Evolutionary conservation across 2,113 vertebrate genomes (phyloP).

Genomic region (Rynchops niger): DNA sequence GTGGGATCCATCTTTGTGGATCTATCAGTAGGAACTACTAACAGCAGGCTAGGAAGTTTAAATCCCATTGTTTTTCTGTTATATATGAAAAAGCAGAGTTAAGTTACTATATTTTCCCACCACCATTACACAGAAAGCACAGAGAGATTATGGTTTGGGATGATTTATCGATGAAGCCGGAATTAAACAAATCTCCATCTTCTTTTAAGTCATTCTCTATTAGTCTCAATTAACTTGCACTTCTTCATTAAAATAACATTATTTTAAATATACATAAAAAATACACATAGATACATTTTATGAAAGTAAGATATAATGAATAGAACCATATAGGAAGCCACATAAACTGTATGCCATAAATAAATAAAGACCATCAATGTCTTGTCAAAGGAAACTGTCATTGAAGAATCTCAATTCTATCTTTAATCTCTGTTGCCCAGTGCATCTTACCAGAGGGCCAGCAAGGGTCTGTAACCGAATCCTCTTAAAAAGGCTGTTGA

Average conservation of each 20-base stretch:
- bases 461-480: background rate
- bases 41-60: background rate
- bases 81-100: background rate
- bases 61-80: background rate
- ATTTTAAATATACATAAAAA: background rate
- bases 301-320: background rate
- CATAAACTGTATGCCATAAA: background rate
- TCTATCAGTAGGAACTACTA: background rate
- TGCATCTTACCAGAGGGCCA: background rate
- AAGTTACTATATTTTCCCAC: background rate
- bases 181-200: background rate
- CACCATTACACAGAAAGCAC: background rate
- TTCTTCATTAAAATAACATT: background rate
- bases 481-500: background rate
- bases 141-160: background rate
- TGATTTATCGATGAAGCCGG: background rate
- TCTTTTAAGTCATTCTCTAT: background rate
- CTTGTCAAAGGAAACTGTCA: background rate
- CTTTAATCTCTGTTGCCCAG: background rate
- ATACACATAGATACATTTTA: background rate
- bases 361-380: background rate
- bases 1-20: background rate
- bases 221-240: background rate
- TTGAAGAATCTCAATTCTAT: background rate
- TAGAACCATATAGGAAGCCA: background rate